Evolutionary conservation across 2,113 vertebrate species (phyloP).

Genomic region (Clarias magur): DNA sequence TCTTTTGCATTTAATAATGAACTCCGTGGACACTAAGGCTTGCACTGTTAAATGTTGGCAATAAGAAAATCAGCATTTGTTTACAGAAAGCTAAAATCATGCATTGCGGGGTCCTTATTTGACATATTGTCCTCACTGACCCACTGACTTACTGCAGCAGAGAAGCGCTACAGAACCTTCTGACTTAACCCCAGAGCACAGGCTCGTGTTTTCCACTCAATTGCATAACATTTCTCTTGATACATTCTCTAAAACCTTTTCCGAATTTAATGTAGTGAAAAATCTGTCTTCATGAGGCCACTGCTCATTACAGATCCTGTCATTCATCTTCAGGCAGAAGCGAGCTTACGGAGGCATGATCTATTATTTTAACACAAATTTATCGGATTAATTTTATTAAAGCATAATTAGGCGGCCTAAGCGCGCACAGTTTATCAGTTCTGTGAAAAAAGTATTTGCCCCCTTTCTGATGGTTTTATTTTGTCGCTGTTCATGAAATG

Average conservation of each 20-base stretch:
- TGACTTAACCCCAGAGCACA: not conserved
- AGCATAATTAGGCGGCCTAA: not conserved
- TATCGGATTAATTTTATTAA: not conserved
- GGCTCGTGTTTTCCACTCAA: not conserved
- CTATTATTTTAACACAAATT: not conserved
- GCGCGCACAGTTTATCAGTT: not conserved
- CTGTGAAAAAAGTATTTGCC: too few relatives aligned
- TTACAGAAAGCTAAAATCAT: not conserved
- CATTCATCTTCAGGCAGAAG: not conserved
- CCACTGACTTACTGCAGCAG: not conserved
- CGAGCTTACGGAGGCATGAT: not conserved
- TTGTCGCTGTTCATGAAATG: too few relatives aligned
- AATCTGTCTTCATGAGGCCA: not conserved
- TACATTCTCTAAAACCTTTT: not conserved
- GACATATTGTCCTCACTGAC: constrained; percentile 2
- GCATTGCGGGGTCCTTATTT: not conserved
- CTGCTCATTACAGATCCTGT: not conserved
- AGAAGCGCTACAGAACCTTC: not conserved
- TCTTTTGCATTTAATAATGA: not conserved
- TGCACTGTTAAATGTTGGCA: not conserved
- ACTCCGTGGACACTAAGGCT: not conserved
- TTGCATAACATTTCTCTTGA: not conserved
- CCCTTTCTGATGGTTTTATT: too few relatives aligned
- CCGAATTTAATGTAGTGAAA: constrained; percentile 1
- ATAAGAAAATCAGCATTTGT: not conserved